These are phyloP conservation scores for Macrophya annulata DNA, from an alignment of 2,888 invertebrate species.

Conservation along the genomic window DNA sequence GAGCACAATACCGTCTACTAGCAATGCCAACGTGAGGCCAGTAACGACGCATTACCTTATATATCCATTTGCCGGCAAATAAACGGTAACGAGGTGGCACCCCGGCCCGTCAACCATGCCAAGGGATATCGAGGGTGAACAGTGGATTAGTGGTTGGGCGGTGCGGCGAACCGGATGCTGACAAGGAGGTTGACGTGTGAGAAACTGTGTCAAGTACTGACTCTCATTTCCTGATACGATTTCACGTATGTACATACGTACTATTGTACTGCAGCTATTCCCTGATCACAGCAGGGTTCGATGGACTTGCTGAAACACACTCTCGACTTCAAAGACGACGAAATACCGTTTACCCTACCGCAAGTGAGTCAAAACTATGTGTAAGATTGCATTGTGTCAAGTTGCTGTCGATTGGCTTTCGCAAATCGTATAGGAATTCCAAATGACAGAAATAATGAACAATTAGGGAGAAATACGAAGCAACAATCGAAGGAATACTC, in stretches of 20 bases:
- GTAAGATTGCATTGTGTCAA: background rate
- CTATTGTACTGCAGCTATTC: background rate
- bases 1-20: slow-evolving; percentile 50
- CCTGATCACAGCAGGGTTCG: background rate
- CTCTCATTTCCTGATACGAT: slow-evolving; percentile 20
- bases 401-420: background rate
- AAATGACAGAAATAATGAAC: background rate
- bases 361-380: background rate
- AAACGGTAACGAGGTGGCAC: slow-evolving; percentile 56
- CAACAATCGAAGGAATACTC: background rate
- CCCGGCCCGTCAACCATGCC: slow-evolving; percentile 36
- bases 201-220: slow-evolving; percentile 44
- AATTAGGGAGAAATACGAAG: background rate
- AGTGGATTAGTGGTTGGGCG: slow-evolving; percentile 43
- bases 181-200: slow-evolving; percentile 15
- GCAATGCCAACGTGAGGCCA: slow-evolving; percentile 37
- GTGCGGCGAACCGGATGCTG: slow-evolving; percentile 21
- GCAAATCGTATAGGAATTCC: background rate
- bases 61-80: slow-evolving; percentile 49
- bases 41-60: slow-evolving; percentile 58
- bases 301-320: background rate
- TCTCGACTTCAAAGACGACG: background rate
- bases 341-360: background rate
- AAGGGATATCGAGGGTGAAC: slow-evolving; percentile 47
- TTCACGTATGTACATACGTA: no score